A percentile compares a stretch with the other conserved stretches of the same genome.
phyloP scores from a whole-genome alignment of 2,797 vertebrate species.

The Thamnophis elegans region DNA sequence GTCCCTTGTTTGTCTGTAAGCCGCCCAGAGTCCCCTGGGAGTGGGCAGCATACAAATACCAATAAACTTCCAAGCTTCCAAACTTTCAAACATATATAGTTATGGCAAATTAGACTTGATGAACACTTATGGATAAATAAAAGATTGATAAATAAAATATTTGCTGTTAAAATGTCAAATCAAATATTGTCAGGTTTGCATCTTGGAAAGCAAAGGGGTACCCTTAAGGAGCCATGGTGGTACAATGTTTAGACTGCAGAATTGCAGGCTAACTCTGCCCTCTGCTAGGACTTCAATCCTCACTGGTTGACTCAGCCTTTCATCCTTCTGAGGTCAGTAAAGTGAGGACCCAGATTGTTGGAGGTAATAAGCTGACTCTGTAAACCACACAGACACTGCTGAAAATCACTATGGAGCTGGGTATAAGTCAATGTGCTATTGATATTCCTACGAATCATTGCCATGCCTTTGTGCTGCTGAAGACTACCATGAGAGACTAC shows the following conservation, averaged over 20 bases:
- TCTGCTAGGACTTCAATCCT: not conserved
- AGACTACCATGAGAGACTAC: conserved; percentile 21
- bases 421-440: not conserved
- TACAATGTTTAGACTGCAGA: not conserved
- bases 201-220: conserved; percentile 37
- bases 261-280: not conserved
- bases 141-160: conserved; percentile 50
- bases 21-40: no score
- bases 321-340: not conserved
- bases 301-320: not conserved
- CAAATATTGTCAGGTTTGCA: conserved; percentile 51
- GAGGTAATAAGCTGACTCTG: not conserved
- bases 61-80: no score
- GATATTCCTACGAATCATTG: conserved; percentile 44
- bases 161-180: conserved; percentile 65
- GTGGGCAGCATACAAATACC: no score
- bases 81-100: conserved; percentile 30
- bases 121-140: conserved; percentile 59
- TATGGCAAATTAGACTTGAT: conserved; percentile 49
- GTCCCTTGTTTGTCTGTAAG: no score
- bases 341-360: not conserved
- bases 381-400: not conserved
- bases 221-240: conserved; percentile 4
- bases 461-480: conserved; percentile 35
- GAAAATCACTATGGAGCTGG: not conserved